These are phyloP conservation scores for Lasioglossum pauxillum DNA, from an alignment of 2,888 invertebrate species.

Conservation along the genomic window DNA sequence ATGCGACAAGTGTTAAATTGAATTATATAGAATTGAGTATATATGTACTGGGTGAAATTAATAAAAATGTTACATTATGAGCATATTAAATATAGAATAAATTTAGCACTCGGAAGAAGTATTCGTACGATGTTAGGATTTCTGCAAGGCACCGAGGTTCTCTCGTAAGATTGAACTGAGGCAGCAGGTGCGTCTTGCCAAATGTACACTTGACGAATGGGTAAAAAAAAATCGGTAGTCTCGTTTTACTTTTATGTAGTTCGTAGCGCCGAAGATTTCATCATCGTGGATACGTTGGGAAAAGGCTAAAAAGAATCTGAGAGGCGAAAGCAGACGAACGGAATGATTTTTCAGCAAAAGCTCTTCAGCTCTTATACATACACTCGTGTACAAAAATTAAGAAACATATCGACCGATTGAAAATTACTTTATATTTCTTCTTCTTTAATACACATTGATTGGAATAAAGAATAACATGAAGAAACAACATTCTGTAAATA, in stretches of 20 bases:
- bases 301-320: slow-evolving; percentile 27
- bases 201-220: slow-evolving; percentile 16
- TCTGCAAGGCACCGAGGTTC: slow-evolving; percentile 1
- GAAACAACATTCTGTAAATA: no score
- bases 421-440: background rate
- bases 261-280: slow-evolving; percentile 63
- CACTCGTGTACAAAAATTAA: background rate
- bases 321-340: slow-evolving; percentile 45
- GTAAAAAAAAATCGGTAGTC: slow-evolving; percentile 60
- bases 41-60: no score
- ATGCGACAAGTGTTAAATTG: no score
- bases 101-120: background rate
- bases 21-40: no score
- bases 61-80: background rate
- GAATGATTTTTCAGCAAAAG: slow-evolving; percentile 57
- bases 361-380: background rate
- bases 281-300: slow-evolving; percentile 44
- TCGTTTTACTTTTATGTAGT: slow-evolving; percentile 60
- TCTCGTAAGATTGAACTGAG: slow-evolving; percentile 35
- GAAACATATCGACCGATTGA: background rate
- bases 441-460: background rate
- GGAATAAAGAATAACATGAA: background rate
- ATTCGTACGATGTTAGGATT: background rate
- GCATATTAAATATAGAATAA: background rate
- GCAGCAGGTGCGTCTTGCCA: slow-evolving; percentile 41